Percentiles rank a stretch among this genome's conserved stretches.
These are phyloP conservation scores for Panthera uncia DNA, from an alignment of 2,113 vertebrate genomes.

Conservation along the genomic window DNA sequence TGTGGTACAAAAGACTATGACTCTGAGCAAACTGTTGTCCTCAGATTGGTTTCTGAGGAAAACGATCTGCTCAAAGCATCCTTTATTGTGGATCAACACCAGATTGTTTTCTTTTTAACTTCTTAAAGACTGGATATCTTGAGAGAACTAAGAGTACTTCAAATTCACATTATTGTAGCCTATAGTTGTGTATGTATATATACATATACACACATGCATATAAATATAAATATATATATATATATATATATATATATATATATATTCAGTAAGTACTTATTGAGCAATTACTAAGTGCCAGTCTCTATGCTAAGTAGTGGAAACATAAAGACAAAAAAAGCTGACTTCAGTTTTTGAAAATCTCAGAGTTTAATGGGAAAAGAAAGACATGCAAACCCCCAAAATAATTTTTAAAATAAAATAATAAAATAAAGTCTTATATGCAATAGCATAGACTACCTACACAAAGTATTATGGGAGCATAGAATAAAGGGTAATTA, in stretches of 20 bases:
- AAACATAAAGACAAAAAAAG: background rate
- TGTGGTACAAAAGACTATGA: background rate
- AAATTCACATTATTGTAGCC: background rate
- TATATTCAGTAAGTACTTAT: background rate
- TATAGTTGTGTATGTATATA: no score
- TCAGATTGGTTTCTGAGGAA: background rate
- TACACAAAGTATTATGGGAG: background rate
- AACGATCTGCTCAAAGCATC: background rate
- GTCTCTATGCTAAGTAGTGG: background rate
- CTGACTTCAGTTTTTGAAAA: background rate
- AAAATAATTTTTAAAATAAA: background rate
- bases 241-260: background rate
- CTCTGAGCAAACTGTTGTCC: background rate
- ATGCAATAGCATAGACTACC: background rate
- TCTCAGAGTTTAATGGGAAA: background rate
- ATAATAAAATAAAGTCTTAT: background rate
- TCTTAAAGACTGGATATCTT: background rate
- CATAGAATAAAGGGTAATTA: background rate
- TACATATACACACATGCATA: no score
- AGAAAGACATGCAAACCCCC: background rate
- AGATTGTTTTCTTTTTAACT: background rate
- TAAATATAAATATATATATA: no score
- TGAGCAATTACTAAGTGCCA: background rate
- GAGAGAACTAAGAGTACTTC: background rate
- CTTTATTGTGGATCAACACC: background rate